Evolutionary conservation across 2,888 invertebrate genomes (phyloP).

Genomic region (Rapana venosa): DNA sequence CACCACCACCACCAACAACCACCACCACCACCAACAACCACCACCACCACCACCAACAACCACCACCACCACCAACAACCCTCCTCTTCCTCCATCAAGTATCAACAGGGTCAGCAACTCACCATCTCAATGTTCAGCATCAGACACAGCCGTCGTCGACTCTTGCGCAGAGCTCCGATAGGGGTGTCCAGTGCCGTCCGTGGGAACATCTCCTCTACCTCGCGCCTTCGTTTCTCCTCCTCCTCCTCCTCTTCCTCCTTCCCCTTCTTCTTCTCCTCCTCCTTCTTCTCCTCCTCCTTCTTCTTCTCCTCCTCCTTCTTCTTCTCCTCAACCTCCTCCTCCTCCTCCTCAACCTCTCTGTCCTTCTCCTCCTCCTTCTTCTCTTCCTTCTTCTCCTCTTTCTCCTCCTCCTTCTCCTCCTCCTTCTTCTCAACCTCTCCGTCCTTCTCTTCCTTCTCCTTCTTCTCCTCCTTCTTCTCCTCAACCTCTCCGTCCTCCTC

Average conservation of each 20-base stretch:
- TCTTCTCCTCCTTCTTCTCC: too few species aligned
- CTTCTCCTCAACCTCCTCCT: background rate
- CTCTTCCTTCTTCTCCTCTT: background rate
- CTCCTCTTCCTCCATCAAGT: too few species aligned
- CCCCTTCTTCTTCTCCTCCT: background rate
- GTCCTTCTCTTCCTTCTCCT: too few species aligned
- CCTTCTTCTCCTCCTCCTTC: background rate
- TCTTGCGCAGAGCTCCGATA: conserved; percentile 22
- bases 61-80: too few species aligned
- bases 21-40: too few species aligned
- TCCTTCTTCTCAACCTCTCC: background rate
- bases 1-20: too few species aligned
- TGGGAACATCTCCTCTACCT: conserved; percentile 22
- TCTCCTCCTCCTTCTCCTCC: background rate
- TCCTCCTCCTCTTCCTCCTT: background rate
- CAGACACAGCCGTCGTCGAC: conserved; percentile 7
- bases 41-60: too few species aligned
- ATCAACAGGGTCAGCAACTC: background rate
- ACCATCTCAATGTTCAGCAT: conserved; percentile 26
- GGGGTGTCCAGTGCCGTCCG: conserved; percentile 16
- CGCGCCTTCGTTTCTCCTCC: background rate
- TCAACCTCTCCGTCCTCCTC: background rate
- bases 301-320: background rate
- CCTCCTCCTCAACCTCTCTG: background rate
- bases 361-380: background rate